Evolutionary conservation across 2,888 invertebrate species (phyloP).

Genomic region (Diabrotica balteata): DNA sequence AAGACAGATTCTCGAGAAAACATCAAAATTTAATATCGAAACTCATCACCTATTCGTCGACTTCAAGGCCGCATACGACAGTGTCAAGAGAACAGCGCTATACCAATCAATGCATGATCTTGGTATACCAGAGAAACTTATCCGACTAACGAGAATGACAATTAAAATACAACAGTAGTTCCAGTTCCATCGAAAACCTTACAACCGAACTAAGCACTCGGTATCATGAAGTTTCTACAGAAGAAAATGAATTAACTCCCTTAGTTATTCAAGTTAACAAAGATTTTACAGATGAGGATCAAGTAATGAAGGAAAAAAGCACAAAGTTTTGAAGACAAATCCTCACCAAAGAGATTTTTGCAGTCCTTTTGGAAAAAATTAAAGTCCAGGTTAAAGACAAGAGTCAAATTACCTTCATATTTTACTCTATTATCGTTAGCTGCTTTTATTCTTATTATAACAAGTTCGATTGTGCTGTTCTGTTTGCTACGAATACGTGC

Average conservation of each 20-base stretch:
- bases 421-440: conserved; percentile 17
- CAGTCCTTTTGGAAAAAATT: conserved; percentile 18
- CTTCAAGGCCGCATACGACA: no score
- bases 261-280: conserved; percentile 21
- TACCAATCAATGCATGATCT: no score
- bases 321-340: conserved; percentile 12
- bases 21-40: no score
- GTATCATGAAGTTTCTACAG: background rate
- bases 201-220: no score
- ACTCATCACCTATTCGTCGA: no score
- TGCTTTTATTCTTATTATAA: conserved; percentile 17
- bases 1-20: no score
- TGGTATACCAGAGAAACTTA: no score
- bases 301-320: background rate
- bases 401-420: conserved; percentile 6
- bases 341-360: conserved; percentile 1
- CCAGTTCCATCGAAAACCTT: conserved; percentile 30
- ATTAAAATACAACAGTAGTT: conserved; percentile 28
- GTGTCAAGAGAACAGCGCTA: no score
- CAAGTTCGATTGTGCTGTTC: conserved; percentile 18
- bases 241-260: conserved; percentile 16
- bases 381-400: conserved; percentile 10
- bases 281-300: background rate
- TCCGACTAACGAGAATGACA: no score
- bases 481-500: background rate